phyloP scores from a whole-genome alignment of 2,888 invertebrate genomes.

The Cybosia mesomella region DNA sequence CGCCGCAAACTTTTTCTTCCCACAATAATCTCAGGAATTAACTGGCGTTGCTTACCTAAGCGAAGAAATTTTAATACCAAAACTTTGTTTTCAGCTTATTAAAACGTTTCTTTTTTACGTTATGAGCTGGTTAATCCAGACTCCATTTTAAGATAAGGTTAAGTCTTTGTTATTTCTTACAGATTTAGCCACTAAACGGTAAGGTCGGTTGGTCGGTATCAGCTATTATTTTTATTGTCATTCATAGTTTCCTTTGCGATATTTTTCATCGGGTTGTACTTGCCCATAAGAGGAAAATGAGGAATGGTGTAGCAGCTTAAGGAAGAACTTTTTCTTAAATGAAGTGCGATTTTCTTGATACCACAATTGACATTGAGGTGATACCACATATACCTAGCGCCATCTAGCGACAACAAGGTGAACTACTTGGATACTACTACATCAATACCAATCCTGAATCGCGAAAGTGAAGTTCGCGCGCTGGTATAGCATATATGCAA shows the following conservation, averaged over 20 bases:
- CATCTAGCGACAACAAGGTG: no score
- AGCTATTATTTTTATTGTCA: slow-evolving; percentile 42
- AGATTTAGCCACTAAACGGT: slow-evolving; percentile 34
- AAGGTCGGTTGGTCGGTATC: slow-evolving; percentile 29
- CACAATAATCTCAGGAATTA: slow-evolving; percentile 65
- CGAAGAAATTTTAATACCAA: slow-evolving; percentile 64
- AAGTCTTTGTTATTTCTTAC: slow-evolving; percentile 40
- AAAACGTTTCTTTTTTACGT: slow-evolving; percentile 56
- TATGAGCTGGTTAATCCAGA: slow-evolving; percentile 51
- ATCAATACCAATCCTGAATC: no score
- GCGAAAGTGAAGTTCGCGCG: no score
- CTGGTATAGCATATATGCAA: no score
- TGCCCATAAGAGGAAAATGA: background rate
- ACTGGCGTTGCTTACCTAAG: slow-evolving; percentile 61
- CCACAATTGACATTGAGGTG: no score
- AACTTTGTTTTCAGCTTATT: slow-evolving; percentile 69
- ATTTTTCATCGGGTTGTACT: slow-evolving; percentile 21
- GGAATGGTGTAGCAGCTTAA: background rate
- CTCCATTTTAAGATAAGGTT: slow-evolving; percentile 48
- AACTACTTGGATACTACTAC: no score
- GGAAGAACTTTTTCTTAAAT: background rate
- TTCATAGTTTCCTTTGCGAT: slow-evolving; percentile 33
- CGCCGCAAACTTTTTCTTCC: slow-evolving; percentile 61
- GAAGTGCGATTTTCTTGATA: background rate
- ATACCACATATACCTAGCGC: no score